Evolutionary conservation across 1,140 invertebrate genomes (phyloP), one percentile per base, ranked within the genome.

Genomic region (Eubasilissa regina): DNA sequence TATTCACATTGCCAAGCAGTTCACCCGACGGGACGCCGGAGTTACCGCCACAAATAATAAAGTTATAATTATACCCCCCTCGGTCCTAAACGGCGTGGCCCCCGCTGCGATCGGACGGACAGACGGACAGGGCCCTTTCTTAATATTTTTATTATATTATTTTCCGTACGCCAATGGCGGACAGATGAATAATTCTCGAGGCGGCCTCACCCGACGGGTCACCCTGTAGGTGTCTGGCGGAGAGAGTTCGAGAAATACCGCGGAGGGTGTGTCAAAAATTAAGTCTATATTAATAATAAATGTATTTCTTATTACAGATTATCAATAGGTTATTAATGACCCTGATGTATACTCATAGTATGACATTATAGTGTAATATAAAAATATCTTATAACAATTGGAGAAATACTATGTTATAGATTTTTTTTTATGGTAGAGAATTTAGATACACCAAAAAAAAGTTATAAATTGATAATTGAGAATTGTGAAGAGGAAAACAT

Each of bases 21-120:
- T 25, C 11, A 43, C 13, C 4, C 60, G 60, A 7, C 35, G 60
- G 19, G 60, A 21, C 19, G n/a, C 60, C 19, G 19, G 60, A 25
- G 9, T 70, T 55, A 53, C 47, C 68, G 68, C 51, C 51, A 73
- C 68, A 53, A 73, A 73, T 55, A 35, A 73, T 73, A 55, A 55
- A 73, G 68, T 73, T 73, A 73, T 73, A 73, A 73, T 73, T 73
- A 73, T 35, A 11, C 68, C 68, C 68, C 68, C 68, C 25, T 35
- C 17, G 15, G 51, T 6, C 11, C 19, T 73, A 68, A 68, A 47
- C 64, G 15, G 44, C 64, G 43, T 6, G 64, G 43, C 44, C 64
- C 62, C 64, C 64, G 64, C 44, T 1, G 64, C 10, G 64, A 4
- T 9, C 44, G 44, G 60, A 48, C 44, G 64, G 48, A 12, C 60